A percentile compares a stretch with the other conserved stretches of the same genome.
Evolutionary conservation across 1,140 invertebrate genomes (phyloP).

Genomic region (Drosophila cardini): DNA sequence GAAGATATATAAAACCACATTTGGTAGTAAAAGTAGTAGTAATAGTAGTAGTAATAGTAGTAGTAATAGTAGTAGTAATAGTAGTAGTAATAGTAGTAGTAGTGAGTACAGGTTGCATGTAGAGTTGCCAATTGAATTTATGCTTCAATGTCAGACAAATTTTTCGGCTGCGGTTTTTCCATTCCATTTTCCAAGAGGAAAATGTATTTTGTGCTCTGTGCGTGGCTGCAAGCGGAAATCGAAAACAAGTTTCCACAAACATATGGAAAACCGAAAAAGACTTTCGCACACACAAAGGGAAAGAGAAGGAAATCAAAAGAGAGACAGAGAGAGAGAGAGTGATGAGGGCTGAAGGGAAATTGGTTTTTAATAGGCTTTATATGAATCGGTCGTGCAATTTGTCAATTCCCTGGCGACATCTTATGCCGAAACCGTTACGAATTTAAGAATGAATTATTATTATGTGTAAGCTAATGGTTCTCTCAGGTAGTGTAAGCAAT

Average conservation of each 20-base stretch:
- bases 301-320: not conserved
- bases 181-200: constrained; percentile 6
- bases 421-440: constrained; percentile 25
- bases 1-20: constrained; percentile 48
- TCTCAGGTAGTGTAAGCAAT: not conserved
- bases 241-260: constrained; percentile 48
- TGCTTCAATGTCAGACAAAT: constrained; percentile 36
- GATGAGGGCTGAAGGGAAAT: constrained; percentile 28
- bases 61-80: too few relatives aligned
- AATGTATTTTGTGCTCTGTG: constrained; percentile 14
- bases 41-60: too few relatives aligned
- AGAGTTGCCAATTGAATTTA: constrained; percentile 53
- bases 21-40: too few relatives aligned
- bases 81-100: too few relatives aligned
- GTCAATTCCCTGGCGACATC: constrained; percentile 27
- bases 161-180: constrained; percentile 5
- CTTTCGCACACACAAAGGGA: constrained; percentile 2
- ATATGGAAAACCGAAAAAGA: constrained; percentile 34
- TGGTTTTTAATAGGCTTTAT: constrained; percentile 52
- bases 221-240: constrained; percentile 46
- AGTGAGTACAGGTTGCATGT: constrained; percentile 23
- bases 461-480: constrained; percentile 20
- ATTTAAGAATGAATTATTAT: constrained; percentile 30
- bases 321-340: too few relatives aligned
- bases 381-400: constrained; percentile 36